Evolutionary conservation across 2,888 invertebrate genomes (phyloP).

Genomic region (Lacanobia wlatinum): DNA sequence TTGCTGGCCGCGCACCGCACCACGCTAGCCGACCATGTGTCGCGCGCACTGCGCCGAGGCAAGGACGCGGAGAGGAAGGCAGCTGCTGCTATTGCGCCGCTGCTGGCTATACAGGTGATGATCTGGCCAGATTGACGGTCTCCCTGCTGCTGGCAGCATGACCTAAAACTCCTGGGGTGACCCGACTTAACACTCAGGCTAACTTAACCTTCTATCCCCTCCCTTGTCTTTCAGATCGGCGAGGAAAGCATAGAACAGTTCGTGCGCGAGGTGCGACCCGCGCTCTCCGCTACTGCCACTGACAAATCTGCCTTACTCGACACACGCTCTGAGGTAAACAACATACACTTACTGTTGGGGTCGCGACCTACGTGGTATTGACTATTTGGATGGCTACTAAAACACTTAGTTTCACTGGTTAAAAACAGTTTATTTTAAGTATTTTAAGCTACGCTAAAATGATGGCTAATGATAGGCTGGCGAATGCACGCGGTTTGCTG

Average conservation of each 20-base stretch:
- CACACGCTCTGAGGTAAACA: constrained; percentile 93
- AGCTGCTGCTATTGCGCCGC: constrained; percentile 95
- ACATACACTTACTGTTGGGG: not conserved
- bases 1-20: constrained; percentile 92
- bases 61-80: constrained; percentile 95
- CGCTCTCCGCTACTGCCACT: constrained; percentile 93
- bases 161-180: not conserved
- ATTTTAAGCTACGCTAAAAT: too few species aligned
- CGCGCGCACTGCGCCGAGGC: constrained; percentile 93
- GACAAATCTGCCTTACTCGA: constrained; percentile 94
- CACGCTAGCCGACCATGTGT: constrained; percentile 29
- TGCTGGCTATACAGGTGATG: constrained; percentile 95
- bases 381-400: too few species aligned
- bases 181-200: not conserved
- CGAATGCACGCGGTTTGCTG: too few species aligned
- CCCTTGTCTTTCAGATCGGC: constrained; percentile 78
- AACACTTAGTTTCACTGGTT: too few species aligned
- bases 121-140: not conserved
- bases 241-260: constrained; percentile 92
- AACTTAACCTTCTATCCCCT: too few species aligned
- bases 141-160: not conserved
- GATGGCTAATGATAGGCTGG: too few species aligned
- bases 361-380: too few species aligned
- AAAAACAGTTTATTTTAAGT: too few species aligned
- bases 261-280: constrained; percentile 93